Conservation (phyloP, 1,140 invertebrate species). For the Tetramorium alpestre region DNA sequence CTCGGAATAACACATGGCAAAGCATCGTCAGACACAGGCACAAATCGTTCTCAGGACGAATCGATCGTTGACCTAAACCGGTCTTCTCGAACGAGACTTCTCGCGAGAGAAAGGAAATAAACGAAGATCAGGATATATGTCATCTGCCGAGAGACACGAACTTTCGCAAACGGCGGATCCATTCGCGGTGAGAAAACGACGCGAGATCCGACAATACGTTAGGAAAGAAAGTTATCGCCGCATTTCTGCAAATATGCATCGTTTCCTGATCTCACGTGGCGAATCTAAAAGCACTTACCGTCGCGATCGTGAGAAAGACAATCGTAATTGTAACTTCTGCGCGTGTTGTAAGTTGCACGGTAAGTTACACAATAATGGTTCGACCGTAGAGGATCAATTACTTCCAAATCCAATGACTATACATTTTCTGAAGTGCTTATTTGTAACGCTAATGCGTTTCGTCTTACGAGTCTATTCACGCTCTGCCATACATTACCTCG, state of each 20-base stretch:
- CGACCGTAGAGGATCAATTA: background rate
- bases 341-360: background rate
- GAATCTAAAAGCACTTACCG: background rate
- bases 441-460: slow-evolving; percentile 30
- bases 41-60: slow-evolving; percentile 35
- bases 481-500: slow-evolving; percentile 9
- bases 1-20: background rate
- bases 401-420: background rate
- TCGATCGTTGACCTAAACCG: slow-evolving; percentile 47
- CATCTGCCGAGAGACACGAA: background rate
- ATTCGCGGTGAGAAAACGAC: slow-evolving; percentile 34
- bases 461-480: slow-evolving; percentile 11
- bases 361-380: background rate
- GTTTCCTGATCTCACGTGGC: background rate
- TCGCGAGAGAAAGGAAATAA: slow-evolving; percentile 47
- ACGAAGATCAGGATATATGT: slow-evolving; percentile 23
- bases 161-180: background rate
- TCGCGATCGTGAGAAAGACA: background rate
- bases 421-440: background rate
- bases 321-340: background rate
- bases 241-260: background rate
- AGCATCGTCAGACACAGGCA: background rate
- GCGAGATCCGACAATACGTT: slow-evolving; percentile 14
- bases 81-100: slow-evolving; percentile 14
- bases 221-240: slow-evolving; percentile 34